Base-by-base conservation (phyloP, 2,888 invertebrate genomes). In the Pollenia labialis region DNA sequence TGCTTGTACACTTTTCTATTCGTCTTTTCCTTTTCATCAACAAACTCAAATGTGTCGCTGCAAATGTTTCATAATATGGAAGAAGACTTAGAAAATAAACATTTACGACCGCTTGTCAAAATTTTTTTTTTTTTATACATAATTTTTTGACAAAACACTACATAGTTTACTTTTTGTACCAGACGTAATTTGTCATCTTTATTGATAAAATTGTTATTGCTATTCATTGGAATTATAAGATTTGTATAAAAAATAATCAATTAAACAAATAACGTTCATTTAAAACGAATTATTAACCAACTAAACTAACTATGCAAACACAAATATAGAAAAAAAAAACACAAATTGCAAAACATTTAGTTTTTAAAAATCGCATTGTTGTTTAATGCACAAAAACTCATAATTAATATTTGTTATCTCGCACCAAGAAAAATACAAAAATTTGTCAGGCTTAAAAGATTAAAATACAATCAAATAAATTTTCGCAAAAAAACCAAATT, bases 371-470 rank as follows among this genome's bases (percentile, higher is more conserved):
- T 56, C 77, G 14, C 62, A 62, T 71, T 54, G 18, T 71, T 64
- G 44, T 52, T 60, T 60, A 44, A 42, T 12, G 23, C 52, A 54
- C n/a, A 56, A 50, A 71, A 80, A 62, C 69, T 60, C 46, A 62
- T 81, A 72, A 81, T 81, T 64, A 64, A 81, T 81, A 72, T 56
- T 64, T 54, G 23, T 52, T 54, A 54, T 46, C 48, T 52, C 71
- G 16, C 54, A 54, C 71, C 72, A 52, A 46, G 52, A 42, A 60
- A 64, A 72, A 64, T 40, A 12, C 32, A 58, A 62, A 81, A 72
- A 81, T 81, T 81, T 81, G 80, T 81, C 80, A 81, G 54, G 64
- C 72, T 81, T 81, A 72, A 54, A 60, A 32, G 23, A 69, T 52
- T 58, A 42, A 42, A 80, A 81, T 64, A 42, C 54, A 79, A 79